Evolutionary conservation across 2,888 invertebrate species (phyloP).

Genomic region (Thyatira batis): DNA sequence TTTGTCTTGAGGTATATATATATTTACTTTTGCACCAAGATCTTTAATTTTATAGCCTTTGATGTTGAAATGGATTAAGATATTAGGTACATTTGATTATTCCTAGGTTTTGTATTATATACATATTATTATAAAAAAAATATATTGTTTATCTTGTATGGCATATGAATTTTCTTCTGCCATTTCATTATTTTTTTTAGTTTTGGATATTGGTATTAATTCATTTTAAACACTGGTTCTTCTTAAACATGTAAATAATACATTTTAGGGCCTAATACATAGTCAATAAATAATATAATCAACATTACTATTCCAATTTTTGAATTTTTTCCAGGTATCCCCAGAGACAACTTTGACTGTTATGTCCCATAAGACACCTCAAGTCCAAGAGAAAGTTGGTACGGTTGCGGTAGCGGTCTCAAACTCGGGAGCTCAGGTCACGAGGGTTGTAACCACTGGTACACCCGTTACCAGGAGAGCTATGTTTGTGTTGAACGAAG

Average conservation of each 20-base stretch:
- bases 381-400: conserved; percentile 77
- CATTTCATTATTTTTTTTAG: too few species aligned
- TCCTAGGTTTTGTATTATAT: too few species aligned
- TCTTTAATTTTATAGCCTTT: neutral
- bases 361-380: conserved; percentile 78
- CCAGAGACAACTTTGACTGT: conserved; percentile 78
- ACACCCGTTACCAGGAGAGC: conserved; percentile 64
- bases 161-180: too few species aligned
- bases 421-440: conserved; percentile 70
- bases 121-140: too few species aligned
- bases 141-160: too few species aligned
- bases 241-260: too few species aligned
- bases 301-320: neutral
- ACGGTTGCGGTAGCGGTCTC: conserved; percentile 70
- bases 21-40: neutral
- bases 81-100: too few species aligned
- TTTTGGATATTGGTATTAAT: too few species aligned
- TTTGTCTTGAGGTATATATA: neutral
- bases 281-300: neutral
- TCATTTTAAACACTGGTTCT: too few species aligned
- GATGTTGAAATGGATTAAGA: too few species aligned
- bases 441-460: conserved; percentile 69
- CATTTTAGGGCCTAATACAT: neutral
- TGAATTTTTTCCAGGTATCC: conserved; percentile 60
- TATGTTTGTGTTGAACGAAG: conserved; percentile 78